A percentile compares a stretch with the other conserved stretches of the same genome.
Evolutionary conservation across 1,140 invertebrate species (phyloP).

Genomic region (Anagrus nilaparvatae): DNA sequence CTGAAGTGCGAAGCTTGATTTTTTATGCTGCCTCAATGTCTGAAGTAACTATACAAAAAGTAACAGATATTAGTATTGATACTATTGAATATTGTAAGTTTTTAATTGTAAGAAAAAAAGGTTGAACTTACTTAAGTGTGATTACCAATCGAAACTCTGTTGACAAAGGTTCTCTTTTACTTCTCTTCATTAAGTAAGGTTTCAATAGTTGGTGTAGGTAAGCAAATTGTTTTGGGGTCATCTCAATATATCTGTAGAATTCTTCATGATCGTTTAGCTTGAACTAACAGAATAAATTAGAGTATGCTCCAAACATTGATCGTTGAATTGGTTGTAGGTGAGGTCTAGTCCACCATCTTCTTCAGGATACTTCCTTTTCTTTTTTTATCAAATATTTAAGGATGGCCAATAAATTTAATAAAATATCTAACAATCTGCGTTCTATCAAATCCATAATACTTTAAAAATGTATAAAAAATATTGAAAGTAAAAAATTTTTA

Average conservation of each 20-base stretch:
- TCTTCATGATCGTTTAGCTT: constrained; percentile 1
- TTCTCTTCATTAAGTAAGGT: neutral
- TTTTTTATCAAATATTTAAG: too few species aligned
- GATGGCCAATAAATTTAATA: too few species aligned
- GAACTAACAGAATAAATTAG: neutral
- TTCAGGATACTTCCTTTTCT: too few species aligned
- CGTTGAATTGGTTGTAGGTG: too few species aligned
- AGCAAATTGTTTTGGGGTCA: neutral
- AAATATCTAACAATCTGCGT: too few species aligned
- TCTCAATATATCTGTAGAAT: neutral
- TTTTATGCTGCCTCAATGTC: neutral
- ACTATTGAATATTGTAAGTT: too few species aligned
- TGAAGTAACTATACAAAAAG: constrained; percentile 3
- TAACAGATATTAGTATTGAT: neutral
- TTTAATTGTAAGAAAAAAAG: neutral
- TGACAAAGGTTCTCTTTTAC: neutral
- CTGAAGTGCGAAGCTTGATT: neutral
- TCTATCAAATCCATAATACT: too few species aligned
- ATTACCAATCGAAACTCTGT: neutral
- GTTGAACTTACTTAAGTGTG: neutral
- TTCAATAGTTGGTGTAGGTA: neutral
- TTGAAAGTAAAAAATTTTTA: too few species aligned
- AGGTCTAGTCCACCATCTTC: too few species aligned
- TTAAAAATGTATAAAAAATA: too few species aligned
- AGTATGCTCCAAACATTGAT: neutral